phyloP scores from a whole-genome alignment of 2,888 invertebrate genomes.

The Galerucella pusilla region DNA sequence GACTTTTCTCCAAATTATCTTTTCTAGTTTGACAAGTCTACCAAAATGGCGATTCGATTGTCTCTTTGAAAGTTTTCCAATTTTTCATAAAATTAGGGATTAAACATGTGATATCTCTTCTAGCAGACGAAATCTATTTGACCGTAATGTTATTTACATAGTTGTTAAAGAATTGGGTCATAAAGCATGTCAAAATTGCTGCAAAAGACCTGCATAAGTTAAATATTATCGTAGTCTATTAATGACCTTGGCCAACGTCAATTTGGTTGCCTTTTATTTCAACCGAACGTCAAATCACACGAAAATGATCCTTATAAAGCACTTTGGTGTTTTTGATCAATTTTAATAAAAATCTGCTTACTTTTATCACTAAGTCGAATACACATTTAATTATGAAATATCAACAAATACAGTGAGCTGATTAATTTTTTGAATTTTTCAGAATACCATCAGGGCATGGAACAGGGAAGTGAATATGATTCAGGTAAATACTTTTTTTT shows the following conservation, averaged over 20 bases:
- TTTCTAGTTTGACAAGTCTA: conserved; percentile 56
- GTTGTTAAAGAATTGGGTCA: conserved; percentile 36
- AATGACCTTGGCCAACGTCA: conserved; percentile 65
- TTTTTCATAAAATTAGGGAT: conserved; percentile 29
- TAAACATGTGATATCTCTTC: conserved; percentile 3
- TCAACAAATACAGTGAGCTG: conserved; percentile 11
- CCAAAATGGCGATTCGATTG: conserved; percentile 59
- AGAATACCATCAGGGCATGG: conserved; percentile 87
- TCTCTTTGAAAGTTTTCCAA: conserved; percentile 40
- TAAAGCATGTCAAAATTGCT: conserved; percentile 50
- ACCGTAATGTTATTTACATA: conserved; percentile 3
- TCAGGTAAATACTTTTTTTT: conserved; percentile 70
- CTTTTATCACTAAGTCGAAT: conserved; percentile 4
- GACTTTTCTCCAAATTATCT: conserved; percentile 35
- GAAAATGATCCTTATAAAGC: conserved; percentile 52
- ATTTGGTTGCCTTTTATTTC: conserved; percentile 60
- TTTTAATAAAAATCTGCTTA: conserved; percentile 45
- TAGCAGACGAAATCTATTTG: not conserved
- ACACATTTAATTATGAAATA: conserved; percentile 2
- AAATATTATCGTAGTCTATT: conserved; percentile 63
- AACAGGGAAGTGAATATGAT: conserved; percentile 84
- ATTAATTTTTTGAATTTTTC: conserved; percentile 59
- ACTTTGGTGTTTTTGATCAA: conserved; percentile 54
- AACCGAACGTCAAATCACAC: conserved; percentile 52
- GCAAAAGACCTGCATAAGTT: conserved; percentile 56